Evolutionary conservation across 1,140 invertebrate genomes (phyloP).

Genomic region (Elymnias hypermnestra): DNA sequence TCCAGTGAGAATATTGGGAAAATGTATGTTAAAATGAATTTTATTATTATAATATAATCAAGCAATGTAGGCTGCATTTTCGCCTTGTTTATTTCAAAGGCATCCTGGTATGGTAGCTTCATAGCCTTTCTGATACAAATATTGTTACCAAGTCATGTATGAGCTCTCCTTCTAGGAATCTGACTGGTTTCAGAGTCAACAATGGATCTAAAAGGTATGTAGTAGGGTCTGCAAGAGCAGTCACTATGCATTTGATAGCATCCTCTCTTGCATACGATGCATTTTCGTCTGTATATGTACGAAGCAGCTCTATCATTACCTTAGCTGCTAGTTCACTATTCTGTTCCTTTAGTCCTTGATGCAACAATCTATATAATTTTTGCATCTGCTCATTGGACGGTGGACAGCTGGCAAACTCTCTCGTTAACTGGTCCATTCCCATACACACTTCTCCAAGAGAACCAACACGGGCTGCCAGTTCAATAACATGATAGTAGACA

Average conservation of each 20-base stretch:
- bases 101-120: constrained; percentile 91
- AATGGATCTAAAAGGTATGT: constrained; percentile 97
- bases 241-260: constrained; percentile 96
- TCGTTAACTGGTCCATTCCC: constrained; percentile 87
- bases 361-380: constrained; percentile 91
- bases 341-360: constrained; percentile 87
- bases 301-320: too few species aligned
- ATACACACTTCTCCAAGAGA: constrained; percentile 89
- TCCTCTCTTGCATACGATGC: constrained; percentile 96
- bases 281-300: too few species aligned
- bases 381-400: constrained; percentile 95
- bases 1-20: too few species aligned
- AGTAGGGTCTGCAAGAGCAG: constrained; percentile 95
- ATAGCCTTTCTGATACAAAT: constrained; percentile 95
- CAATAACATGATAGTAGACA: constrained; percentile 93
- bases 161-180: constrained; percentile 95
- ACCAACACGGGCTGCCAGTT: constrained; percentile 91
- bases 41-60: too few species aligned
- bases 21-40: too few species aligned
- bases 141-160: constrained; percentile 97
- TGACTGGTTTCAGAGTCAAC: constrained; percentile 93
- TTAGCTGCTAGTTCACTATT: too few species aligned
- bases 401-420: constrained; percentile 88
- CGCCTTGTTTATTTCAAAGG: too few species aligned
- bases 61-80: too few species aligned